These are phyloP conservation scores for Malurus melanocephalus DNA, from an alignment of 2,113 vertebrate species.

Conservation along the genomic window DNA sequence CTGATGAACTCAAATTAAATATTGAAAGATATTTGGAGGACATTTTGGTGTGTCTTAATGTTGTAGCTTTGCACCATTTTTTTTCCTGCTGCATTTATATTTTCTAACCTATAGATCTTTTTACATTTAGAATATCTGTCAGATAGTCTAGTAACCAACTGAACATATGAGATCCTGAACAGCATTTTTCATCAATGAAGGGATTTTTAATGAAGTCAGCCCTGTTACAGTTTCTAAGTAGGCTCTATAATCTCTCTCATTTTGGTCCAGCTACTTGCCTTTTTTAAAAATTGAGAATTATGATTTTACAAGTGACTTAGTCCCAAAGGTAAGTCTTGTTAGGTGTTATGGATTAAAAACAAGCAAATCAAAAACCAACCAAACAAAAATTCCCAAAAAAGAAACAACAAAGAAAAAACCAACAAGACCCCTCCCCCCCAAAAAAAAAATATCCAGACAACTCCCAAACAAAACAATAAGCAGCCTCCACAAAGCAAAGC, in stretches of 20 bases:
- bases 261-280: neutral
- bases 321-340: neutral
- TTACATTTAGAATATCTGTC: neutral
- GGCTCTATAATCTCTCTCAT: neutral
- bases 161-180: neutral
- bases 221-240: neutral
- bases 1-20: neutral
- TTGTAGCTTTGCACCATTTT: neutral
- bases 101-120: neutral
- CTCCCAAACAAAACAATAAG: neutral
- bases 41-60: neutral
- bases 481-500: no score
- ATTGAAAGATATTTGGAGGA: neutral
- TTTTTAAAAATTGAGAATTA: neutral
- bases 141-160: neutral
- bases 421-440: accelerated
- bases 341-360: neutral
- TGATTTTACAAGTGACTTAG: neutral
- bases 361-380: neutral
- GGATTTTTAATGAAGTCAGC: neutral
- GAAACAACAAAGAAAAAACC: no score
- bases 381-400: accelerated
- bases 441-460: neutral
- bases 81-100: neutral
- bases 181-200: neutral